Evolutionary conservation across 2,113 vertebrate genomes (phyloP).

Genomic region (Lepisosteus oculatus): DNA sequence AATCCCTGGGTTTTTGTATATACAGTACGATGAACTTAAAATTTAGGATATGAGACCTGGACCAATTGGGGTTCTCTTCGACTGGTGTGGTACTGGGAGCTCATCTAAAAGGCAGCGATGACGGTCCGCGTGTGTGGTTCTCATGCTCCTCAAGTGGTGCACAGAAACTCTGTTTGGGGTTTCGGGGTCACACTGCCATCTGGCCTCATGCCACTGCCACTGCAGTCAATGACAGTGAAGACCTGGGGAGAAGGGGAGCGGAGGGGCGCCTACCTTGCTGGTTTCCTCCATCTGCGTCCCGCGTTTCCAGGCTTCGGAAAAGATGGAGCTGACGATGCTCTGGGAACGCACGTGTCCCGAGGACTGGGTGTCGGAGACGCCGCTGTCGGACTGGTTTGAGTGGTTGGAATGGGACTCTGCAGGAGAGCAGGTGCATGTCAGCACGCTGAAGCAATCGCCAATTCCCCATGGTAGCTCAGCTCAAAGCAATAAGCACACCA

Average conservation of each 20-base stretch:
- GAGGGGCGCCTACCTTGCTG: slow-evolving; percentile 74
- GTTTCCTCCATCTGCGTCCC: slow-evolving; percentile 94
- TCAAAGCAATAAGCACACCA: no score
- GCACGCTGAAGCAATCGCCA: no score
- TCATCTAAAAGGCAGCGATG: no score
- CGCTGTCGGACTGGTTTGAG: slow-evolving; percentile 92
- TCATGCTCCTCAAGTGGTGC: no score
- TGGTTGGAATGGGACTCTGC: slow-evolving; percentile 94
- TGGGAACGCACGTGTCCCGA: slow-evolving; percentile 87
- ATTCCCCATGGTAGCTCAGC: no score
- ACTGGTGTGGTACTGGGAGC: no score
- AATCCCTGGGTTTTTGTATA: no score
- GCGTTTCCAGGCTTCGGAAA: slow-evolving; percentile 97
- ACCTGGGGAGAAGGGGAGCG: slow-evolving; percentile 2
- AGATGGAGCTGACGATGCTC: slow-evolving; percentile 95
- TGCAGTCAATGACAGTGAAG: not conserved
- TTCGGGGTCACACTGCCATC: not conserved
- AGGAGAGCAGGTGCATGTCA: not conserved
- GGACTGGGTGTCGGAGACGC: slow-evolving; percentile 85
- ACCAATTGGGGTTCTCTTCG: no score
- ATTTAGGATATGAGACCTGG: no score
- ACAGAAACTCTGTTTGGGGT: no score
- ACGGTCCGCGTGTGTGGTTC: no score
- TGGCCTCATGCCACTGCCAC: not conserved
- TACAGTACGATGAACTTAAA: no score